Evolutionary conservation across 2,797 vertebrate species (phyloP), one percentile per base, ranked within the genome.

Genomic region (Halcyon smyrnensis): DNA sequence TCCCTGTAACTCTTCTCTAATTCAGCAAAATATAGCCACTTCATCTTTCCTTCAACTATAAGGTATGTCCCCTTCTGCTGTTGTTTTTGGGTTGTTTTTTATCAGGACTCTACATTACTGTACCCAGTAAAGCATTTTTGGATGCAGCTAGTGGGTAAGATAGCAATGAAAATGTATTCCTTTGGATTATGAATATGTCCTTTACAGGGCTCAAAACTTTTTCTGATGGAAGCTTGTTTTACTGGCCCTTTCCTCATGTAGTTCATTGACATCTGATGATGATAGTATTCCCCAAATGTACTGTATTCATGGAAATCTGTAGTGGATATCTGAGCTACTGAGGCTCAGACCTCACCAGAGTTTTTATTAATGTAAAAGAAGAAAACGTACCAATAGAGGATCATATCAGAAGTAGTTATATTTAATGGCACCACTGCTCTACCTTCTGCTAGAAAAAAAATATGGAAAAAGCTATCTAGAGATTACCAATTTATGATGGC

Each of bases 291-390:
- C 19, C 20, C 62, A 41, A 41, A 20, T 32, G 19, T 32, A 21
- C 53, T 20, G 30, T 54, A 54, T 54, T 32, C 56, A 64, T 95
- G 69, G 96, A 87, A 95, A 96, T 93, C 92, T 93, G 81, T 69
- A 36, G 71, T 92, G 88, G 59, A 59, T 92, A 79, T 85, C 82
- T 62, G 39, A 96, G 77, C 84, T 90, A 65, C 73, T 75, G 76
- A 84, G 50, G 34, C 67, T 91, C 51, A 69, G 80, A 85, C 82
- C 76, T 46, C 80, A 4, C 34, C 74, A 96, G 85, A 87, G 63
- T 91, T 95, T 93, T 94, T 69, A 93, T 95, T 95, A 96, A 92
- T 64, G 67, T 95, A 89, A 50, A 93, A 90, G 60, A 77, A 87
- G 82, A 91, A 93, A 89, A 84, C 7, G 5, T 93, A 89, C 80